Percentiles rank a stretch among this genome's conserved stretches.
Conservation (phyloP, 2,797 vertebrate genomes). For the Myiotriccus ornatus region DNA sequence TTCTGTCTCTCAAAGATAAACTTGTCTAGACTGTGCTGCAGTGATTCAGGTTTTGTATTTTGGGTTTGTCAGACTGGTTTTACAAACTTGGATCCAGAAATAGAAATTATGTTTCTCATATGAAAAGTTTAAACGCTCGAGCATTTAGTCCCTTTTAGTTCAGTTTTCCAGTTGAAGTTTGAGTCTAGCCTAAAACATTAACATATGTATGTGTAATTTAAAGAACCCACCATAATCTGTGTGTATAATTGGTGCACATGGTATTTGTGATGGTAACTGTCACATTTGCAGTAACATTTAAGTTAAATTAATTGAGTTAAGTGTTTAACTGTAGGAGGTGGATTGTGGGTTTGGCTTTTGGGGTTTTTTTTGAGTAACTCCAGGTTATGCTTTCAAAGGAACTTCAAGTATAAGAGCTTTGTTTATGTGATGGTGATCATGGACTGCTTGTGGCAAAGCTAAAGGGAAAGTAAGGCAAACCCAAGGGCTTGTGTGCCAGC, state of each 20-base stretch:
- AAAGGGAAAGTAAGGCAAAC: not conserved
- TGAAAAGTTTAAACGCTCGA: not conserved
- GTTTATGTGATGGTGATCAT: not conserved
- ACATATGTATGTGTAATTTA: not conserved
- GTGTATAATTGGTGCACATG: not conserved
- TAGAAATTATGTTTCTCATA: not conserved
- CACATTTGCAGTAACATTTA: not conserved
- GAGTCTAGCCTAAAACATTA: not conserved
- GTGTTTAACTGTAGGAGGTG: not conserved
- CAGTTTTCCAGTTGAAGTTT: not conserved
- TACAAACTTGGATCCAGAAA: not conserved
- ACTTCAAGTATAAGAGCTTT: not conserved
- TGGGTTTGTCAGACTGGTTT: not conserved
- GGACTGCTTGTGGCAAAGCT: not conserved
- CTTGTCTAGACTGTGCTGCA: not conserved
- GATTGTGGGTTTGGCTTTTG: not conserved
- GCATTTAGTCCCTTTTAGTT: not conserved
- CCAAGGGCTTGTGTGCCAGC: not conserved
- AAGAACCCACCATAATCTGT: not conserved
- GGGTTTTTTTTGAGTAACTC: not conserved
- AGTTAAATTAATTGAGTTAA: not conserved
- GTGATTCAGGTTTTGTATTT: not conserved
- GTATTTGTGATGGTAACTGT: not conserved
- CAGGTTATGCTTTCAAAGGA: not conserved
- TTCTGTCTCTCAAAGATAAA: not conserved